A percentile compares a stretch with the other conserved stretches of the same genome.
Conservation (phyloP, 37 sponge, comb jelly and placozoan genomes). For the Halichondria panicea region DNA sequence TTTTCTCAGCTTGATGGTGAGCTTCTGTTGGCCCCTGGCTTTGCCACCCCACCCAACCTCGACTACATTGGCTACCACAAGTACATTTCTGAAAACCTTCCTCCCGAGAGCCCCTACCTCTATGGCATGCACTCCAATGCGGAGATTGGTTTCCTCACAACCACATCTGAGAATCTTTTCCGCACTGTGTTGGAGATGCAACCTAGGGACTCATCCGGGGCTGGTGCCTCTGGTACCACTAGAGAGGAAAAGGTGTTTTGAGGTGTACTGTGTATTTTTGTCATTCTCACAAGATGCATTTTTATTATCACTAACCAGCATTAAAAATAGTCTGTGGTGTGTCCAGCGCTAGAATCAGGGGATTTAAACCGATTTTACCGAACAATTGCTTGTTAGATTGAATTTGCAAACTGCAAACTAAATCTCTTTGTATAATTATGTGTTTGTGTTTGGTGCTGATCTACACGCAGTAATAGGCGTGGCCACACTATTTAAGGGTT, state of each 20-base stretch:
- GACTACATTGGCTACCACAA: conserved; percentile 92
- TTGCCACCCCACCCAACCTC: conserved; percentile 82
- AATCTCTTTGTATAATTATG: too few relatives aligned
- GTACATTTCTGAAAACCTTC: conserved; percentile 94
- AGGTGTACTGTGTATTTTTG: too few relatives aligned
- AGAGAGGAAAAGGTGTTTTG: conserved; percentile 91
- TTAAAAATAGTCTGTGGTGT: too few relatives aligned
- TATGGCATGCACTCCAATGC: conserved; percentile 99
- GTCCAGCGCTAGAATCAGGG: too few relatives aligned
- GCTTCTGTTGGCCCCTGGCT: conserved; percentile 87
- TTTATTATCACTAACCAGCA: too few relatives aligned
- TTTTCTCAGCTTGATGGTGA: conserved; percentile 84
- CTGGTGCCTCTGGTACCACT: conserved; percentile 73
- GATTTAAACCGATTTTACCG: too few relatives aligned
- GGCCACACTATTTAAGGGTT: too few relatives aligned
- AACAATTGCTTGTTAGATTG: too few relatives aligned
- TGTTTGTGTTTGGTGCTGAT: too few relatives aligned
- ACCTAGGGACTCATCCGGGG: conserved; percentile 85
- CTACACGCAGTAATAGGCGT: too few relatives aligned
- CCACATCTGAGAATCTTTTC: conserved; percentile 96
- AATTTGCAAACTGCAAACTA: too few relatives aligned
- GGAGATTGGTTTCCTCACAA: conserved; percentile 98
- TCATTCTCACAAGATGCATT: too few relatives aligned
- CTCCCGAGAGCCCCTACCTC: conserved; percentile 96
- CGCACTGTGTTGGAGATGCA: conserved; percentile 99